Evolutionary conservation across 92 coral and sea anemone species (phyloP), one percentile per base, ranked within the genome.

Genomic region (Parazoanthus atlanticus): DNA sequence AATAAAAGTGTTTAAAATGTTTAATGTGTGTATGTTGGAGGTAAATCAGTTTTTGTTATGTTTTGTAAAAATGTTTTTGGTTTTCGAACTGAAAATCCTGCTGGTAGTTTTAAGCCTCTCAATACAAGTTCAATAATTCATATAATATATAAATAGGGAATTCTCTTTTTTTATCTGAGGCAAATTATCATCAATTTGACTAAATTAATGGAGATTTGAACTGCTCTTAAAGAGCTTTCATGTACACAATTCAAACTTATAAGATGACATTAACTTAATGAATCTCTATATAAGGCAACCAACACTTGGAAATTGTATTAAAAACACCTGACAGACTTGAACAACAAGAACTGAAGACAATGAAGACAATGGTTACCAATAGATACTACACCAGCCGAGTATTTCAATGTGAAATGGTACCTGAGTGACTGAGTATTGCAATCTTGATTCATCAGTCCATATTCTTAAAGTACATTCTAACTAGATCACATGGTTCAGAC

Each of bases 201-300:
- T 75, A 75, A 75, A 75, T 36, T 75, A 75, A 75, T 75, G 79
- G 47, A 36, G 79, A 38, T 8, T 36, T 75, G 43, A 75, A 75
- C 6, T 34, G 52, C 79, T 75, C 79, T 75, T 36, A 75, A 36
- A 75, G 49, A 36, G 79, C 79, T 34, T 75, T 75, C 43, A 17
- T n/a, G 43, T 52, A 13, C 52, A 36, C 26, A 74, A 74, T n/a
- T 17, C 31, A 41, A n/a, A 75, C 43, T 32, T 32, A 34, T 23
- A 17, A 8, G 26, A 6, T 75, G 43, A 8, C 79, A 75, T 41
- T 75, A 75, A 21, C 25, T 74, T 74, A 74, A 74, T 74, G 79
- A 74, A n/a, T 74, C n/a, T 74, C 79, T 74, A 74, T 5, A 61
- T 61, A 6, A 61, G 69, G 8, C 69, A 61, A 61, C 69, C 69